Conservation (phyloP, 92 coral and sea anemone species). For the Porites lobata region DNA sequence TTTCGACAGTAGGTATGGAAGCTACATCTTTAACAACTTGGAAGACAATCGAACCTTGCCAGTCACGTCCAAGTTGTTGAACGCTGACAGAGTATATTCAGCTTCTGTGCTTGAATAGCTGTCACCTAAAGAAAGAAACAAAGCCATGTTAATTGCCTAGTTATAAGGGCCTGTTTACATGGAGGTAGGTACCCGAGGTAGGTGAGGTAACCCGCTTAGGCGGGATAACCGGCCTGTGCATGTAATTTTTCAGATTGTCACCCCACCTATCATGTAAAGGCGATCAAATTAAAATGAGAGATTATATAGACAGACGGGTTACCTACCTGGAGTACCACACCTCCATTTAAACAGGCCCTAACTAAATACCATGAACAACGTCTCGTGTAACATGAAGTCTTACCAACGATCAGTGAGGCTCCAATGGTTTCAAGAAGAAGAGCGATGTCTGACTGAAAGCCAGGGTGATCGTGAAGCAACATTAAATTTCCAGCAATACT, state of each 20-base stretch:
- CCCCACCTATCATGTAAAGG: too few relatives aligned
- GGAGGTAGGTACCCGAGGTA: too few relatives aligned
- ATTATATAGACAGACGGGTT: too few relatives aligned
- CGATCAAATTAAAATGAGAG: too few relatives aligned
- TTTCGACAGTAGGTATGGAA: too few relatives aligned
- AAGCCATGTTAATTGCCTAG: background rate
- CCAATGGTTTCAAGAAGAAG: constrained; percentile 88
- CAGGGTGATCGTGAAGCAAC: constrained; percentile 93
- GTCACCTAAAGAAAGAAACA: constrained; percentile 49
- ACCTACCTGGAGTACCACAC: too few relatives aligned
- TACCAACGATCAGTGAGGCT: constrained; percentile 81
- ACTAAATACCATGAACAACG: background rate
- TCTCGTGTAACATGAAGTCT: background rate
- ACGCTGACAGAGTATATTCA: constrained; percentile 78
- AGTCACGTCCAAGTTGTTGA: constrained; percentile 84
- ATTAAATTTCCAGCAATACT: constrained; percentile 94
- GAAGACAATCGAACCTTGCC: constrained; percentile 66
- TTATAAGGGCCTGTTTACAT: too few relatives aligned
- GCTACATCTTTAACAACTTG: too few relatives aligned
- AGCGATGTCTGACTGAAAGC: constrained; percentile 91
- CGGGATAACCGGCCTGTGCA: too few relatives aligned
- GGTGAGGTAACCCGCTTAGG: too few relatives aligned
- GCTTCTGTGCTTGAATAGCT: constrained; percentile 42
- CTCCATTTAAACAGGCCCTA: background rate
- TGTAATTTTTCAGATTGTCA: too few relatives aligned